These are phyloP conservation scores for Sphaeramia orbicularis DNA, from an alignment of 2,797 vertebrate species.

Conservation along the genomic window DNA sequence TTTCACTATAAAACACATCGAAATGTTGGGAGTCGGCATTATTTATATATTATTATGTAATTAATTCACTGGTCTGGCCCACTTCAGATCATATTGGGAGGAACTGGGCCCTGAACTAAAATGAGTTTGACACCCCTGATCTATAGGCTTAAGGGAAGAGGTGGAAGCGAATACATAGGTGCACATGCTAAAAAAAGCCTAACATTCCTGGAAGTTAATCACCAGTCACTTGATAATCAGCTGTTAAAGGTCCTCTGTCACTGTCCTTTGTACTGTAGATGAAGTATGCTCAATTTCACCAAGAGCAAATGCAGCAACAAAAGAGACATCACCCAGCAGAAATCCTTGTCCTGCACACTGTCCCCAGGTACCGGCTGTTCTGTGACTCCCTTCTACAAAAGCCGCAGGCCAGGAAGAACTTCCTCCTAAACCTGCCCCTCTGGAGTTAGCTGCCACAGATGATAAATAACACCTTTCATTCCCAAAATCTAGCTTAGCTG, in stretches of 20 bases:
- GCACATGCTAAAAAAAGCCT: not conserved
- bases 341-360: constrained; percentile 4
- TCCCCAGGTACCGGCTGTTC: constrained; percentile 5
- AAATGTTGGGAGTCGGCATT: too few species aligned
- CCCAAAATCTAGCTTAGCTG: not conserved
- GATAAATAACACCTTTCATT: constrained; percentile 14
- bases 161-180: too few species aligned
- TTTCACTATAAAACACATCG: too few species aligned
- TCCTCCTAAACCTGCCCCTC: constrained; percentile 10
- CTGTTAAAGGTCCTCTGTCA: not conserved
- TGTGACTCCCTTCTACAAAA: constrained; percentile 4
- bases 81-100: too few species aligned
- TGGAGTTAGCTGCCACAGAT: constrained; percentile 13
- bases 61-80: too few species aligned
- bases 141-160: not conserved
- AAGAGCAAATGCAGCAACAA: constrained; percentile 3
- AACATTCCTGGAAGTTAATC: constrained; percentile 4
- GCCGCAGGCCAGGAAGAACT: not conserved
- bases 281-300: not conserved
- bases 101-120: too few species aligned
- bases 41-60: too few species aligned
- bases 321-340: not conserved
- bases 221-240: not conserved
- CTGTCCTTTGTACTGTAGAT: not conserved
- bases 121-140: too few species aligned